These are phyloP conservation scores for Oophaga pumilio DNA, from an alignment of 2,113 vertebrate genomes.

Conservation along the genomic window DNA sequence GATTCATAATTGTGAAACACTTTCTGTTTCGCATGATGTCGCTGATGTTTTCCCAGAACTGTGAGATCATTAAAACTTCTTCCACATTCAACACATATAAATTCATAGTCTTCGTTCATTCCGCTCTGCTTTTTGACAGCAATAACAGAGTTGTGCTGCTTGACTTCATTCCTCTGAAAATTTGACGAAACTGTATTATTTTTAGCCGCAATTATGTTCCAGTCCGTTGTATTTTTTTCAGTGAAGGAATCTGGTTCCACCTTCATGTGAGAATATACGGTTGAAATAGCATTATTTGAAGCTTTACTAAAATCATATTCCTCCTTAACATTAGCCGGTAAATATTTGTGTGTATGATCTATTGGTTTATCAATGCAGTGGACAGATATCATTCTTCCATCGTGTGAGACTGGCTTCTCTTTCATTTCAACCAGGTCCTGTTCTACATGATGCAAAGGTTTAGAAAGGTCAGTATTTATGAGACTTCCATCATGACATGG, in stretches of 20 bases:
- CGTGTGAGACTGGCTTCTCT: not conserved
- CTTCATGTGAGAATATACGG: not conserved
- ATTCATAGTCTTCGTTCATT: constrained; percentile 64
- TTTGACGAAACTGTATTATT: constrained; percentile 31
- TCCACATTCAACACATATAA: constrained; percentile 70
- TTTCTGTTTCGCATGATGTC: not conserved
- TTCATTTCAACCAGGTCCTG: not conserved
- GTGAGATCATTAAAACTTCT: constrained; percentile 70
- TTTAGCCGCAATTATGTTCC: constrained; percentile 33
- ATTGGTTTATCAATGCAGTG: not conserved
- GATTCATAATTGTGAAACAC: not conserved
- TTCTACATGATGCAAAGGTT: not conserved
- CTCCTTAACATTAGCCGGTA: not conserved
- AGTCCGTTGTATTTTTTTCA: constrained; percentile 57
- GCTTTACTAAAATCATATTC: not conserved
- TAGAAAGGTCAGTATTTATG: not conserved
- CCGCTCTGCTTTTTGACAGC: constrained; percentile 56
- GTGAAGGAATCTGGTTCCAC: constrained; percentile 63
- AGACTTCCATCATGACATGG: not conserved
- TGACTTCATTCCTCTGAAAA: constrained; percentile 62
- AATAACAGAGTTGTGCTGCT: constrained; percentile 62
- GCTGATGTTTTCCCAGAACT: constrained; percentile 58
- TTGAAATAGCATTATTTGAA: too few relatives aligned
- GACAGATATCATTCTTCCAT: not conserved
- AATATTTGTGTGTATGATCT: not conserved